Base-by-base conservation (phyloP, 2,797 vertebrate species). In the Eulemur albifrons region DNA sequence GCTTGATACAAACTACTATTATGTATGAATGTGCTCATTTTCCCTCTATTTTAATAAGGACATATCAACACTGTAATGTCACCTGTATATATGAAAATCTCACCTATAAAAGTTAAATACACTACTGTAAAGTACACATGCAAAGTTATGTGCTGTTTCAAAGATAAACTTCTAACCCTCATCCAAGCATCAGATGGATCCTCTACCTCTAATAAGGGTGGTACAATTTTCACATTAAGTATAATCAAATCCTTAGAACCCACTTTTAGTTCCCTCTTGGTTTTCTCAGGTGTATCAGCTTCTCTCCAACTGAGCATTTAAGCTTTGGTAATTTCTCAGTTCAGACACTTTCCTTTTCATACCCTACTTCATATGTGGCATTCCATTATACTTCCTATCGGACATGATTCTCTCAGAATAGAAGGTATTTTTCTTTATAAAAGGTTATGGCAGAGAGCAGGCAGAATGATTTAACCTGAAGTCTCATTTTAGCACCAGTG, bases 321-420 rank as follows among this genome's bases (percentile, higher is more conserved):
- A 81, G 86, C 80, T 76, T 88, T 3, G 12, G 63, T 73, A 75
- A 67, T 92, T 95, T 96, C 77, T 89, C 45, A 73, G 7, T 88
- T 73, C 61, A 93, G 20, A 65, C 17, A 27, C 73, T 96, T 88
- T 67, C 48, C 91, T 89, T 82, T 93, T 75, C 54, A 45, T 20
- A 76, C 1, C 18, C 80, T 90, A 21, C 25, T 81, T 85, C 52
- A 17, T 67, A 83, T 15, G 38, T 95, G 65, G 54, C 61, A 32
- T 88, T 85, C 59, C 65, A 35, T 88, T 88, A 83, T 11, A 82
- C 14, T 81, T 89, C 25, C 67, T 96, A 43, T 57, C 38, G 87
- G 50, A 83, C 43, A 59, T 15, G 95, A 92, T 88, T 93, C 76
- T 95, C 50, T 85, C 88, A 94, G 73, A 94, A 73, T 20, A 38